phyloP scores from a whole-genome alignment of 2,888 invertebrate genomes.

The Macrosiphum euphorbiae region DNA sequence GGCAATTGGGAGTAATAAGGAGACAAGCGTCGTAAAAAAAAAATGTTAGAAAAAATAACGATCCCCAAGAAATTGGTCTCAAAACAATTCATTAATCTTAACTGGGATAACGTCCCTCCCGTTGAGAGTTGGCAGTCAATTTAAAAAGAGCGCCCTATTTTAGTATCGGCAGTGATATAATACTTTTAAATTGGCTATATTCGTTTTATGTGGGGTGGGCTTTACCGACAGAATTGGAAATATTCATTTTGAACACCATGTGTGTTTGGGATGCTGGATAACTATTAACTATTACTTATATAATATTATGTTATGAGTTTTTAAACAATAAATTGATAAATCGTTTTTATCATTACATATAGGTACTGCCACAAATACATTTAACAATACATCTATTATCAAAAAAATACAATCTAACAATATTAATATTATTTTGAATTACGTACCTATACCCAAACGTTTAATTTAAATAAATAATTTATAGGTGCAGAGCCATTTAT shows the following conservation, averaged over 20 bases:
- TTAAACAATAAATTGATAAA: slow-evolving; percentile 53
- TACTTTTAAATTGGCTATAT: slow-evolving; percentile 63
- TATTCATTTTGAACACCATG: slow-evolving; percentile 63
- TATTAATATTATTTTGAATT: neutral
- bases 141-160: slow-evolving; percentile 64
- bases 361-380: neutral
- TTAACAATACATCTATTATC: neutral
- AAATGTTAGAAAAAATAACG: slow-evolving; percentile 56
- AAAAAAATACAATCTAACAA: neutral
- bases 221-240: slow-evolving; percentile 52
- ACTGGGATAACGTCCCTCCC: slow-evolving; percentile 64
- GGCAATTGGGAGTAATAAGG: slow-evolving; percentile 63
- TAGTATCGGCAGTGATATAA: slow-evolving; percentile 65
- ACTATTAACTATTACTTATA: slow-evolving; percentile 53
- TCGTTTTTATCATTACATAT: neutral
- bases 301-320: slow-evolving; percentile 40
- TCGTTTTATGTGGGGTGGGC: slow-evolving; percentile 53
- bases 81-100: slow-evolving; percentile 65
- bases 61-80: slow-evolving; percentile 63
- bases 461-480: neutral
- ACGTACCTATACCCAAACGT: neutral
- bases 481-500: neutral
- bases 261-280: slow-evolving; percentile 40
- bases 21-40: slow-evolving; percentile 54
- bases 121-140: slow-evolving; percentile 65